These are phyloP conservation scores for Hylaea fasciaria DNA, from an alignment of 2,888 invertebrate genomes.

Conservation along the genomic window DNA sequence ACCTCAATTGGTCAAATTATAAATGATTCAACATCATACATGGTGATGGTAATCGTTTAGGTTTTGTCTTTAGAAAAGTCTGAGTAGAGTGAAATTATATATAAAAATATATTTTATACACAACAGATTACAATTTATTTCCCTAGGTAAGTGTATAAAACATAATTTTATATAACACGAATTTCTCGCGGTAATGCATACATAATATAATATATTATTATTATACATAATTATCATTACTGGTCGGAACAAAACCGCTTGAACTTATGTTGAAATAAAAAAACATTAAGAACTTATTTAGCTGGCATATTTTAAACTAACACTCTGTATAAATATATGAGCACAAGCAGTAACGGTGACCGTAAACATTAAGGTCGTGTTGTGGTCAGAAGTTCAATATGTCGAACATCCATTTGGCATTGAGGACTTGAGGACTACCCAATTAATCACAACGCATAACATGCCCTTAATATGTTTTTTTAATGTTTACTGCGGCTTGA, in stretches of 20 bases:
- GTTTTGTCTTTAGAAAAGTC: neutral
- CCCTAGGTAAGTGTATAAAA: no score
- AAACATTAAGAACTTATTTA: no score
- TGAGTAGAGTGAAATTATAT: no score
- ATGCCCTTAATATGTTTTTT: neutral
- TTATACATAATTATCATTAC: no score
- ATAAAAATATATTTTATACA: no score
- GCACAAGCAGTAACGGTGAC: conserved; percentile 46
- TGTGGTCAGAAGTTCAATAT: conserved; percentile 55
- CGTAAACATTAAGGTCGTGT: conserved; percentile 51
- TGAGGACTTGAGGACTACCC: conserved; percentile 46
- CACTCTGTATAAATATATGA: neutral
- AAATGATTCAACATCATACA: conserved; percentile 17
- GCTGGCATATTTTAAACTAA: neutral
- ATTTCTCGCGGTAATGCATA: no score
- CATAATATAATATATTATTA: no score
- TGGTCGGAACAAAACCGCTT: no score
- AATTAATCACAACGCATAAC: neutral
- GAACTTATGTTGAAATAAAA: no score
- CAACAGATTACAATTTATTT: no score
- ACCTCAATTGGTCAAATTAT: conserved; percentile 19
- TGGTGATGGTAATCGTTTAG: conserved; percentile 7
- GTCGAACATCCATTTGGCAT: conserved; percentile 51
- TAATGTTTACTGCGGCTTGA: neutral
- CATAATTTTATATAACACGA: no score